Evolutionary conservation across 2,797 vertebrate genomes (phyloP), one percentile per base, ranked within the genome.

Genomic region (Pseudotriccus pelzelni): DNA sequence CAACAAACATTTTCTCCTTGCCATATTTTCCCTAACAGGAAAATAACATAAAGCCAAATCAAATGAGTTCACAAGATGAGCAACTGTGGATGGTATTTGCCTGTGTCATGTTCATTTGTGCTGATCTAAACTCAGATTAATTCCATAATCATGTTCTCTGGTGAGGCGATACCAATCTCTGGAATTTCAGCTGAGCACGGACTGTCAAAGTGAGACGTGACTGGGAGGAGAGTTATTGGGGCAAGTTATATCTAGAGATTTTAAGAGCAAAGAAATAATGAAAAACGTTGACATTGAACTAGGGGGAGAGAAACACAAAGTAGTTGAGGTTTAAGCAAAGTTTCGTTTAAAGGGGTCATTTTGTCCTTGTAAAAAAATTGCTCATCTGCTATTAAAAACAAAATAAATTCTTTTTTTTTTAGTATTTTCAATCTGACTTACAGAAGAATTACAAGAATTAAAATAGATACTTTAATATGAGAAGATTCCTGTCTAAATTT

Each of bases 291-390:
- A 44, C 25, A 41, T 10, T 50, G 8, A 17, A n/a, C 16, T 28
- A 25, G 8, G 3, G 23, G 5, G 7, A 9, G 12, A 14, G 27
- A 64, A 17, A 15, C 0, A 3, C 3, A 24, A 52, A 41, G 15
- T 60, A 22, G 2, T 12, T 30, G n/a, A 73, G 4, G 4, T n/a
- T 76, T 36, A 72, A 74, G 23, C 6, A 67, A 63, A 46, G 36
- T 72, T 52, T 63, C 3, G 25, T 55, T 39, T 52, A 63, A 73
- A 79, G 27, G 4, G 5, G 34, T 70, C 1, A 8, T 74, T 74
- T 63, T 79, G 5, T 59, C 21, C 14, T 10, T 27, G 8, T 15
- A 25, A 66, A 60, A 60, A 62, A 52, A 22, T 2, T 7, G n/a
- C 22, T 14, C 43, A n/a, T 7, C 15, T 84, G 5, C 5, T 64